Evolutionary conservation across 2,888 invertebrate species (phyloP).

Genomic region (Cryptophagus acutangulus): DNA sequence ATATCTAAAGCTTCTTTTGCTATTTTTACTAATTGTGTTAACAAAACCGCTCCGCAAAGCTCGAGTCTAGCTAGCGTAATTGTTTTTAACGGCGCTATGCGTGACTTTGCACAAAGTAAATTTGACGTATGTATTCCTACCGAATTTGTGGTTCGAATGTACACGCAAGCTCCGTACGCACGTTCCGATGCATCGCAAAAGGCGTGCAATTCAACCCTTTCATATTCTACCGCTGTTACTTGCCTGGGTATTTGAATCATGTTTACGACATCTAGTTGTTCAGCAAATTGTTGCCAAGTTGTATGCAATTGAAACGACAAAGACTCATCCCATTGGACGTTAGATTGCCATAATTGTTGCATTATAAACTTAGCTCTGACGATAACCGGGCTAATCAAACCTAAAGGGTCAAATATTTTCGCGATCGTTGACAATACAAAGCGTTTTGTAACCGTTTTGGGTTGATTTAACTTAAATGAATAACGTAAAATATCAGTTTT

Average conservation of each 20-base stretch:
- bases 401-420: slow-evolving; percentile 18
- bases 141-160: slow-evolving; percentile 11
- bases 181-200: slow-evolving; percentile 23
- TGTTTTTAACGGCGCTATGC: slow-evolving; percentile 30
- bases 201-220: slow-evolving; percentile 17
- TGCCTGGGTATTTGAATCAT: slow-evolving; percentile 7
- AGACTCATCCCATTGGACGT: slow-evolving; percentile 15
- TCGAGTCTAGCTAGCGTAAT: slow-evolving; percentile 28
- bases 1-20: background rate
- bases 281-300: background rate
- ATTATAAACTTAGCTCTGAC: slow-evolving; percentile 16
- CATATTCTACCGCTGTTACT: background rate
- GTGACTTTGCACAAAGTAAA: slow-evolving; percentile 30
- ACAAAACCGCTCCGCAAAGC: slow-evolving; percentile 26
- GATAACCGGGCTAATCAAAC: slow-evolving; percentile 16
- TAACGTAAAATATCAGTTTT: too few relatives aligned
- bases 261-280: background rate
- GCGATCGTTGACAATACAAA: slow-evolving; percentile 14
- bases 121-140: slow-evolving; percentile 6
- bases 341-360: slow-evolving; percentile 16
- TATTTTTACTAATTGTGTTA: slow-evolving; percentile 13
- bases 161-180: slow-evolving; percentile 22
- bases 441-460: slow-evolving; percentile 9
- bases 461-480: too few relatives aligned
- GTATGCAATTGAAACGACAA: background rate